Percentiles rank a stretch among this genome's conserved stretches.
Evolutionary conservation across 2,113 vertebrate species (phyloP).

Genomic region (Microcebus jonahi): DNA sequence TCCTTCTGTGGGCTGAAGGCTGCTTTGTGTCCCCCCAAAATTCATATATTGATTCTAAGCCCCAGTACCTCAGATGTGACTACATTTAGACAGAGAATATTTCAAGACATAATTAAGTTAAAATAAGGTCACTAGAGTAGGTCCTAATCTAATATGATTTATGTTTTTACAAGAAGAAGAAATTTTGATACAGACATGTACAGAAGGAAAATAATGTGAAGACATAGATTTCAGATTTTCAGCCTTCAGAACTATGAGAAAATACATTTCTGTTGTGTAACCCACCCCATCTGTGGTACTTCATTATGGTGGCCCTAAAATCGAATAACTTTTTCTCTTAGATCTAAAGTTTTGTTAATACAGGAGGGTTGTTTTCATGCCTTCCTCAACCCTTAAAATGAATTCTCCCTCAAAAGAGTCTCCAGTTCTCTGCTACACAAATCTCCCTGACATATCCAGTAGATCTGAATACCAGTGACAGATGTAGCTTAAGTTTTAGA

Average conservation of each 20-base stretch:
- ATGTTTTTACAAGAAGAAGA: neutral
- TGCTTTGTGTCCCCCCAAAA: neutral
- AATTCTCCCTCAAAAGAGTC: neutral
- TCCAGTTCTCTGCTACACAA: neutral
- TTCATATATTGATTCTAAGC: neutral
- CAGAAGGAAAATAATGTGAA: neutral
- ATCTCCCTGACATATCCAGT: neutral
- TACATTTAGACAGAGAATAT: neutral
- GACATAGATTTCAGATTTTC: neutral
- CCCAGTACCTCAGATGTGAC: neutral
- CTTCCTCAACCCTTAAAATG: neutral
- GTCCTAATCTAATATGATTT: neutral
- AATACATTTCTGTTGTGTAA: neutral
- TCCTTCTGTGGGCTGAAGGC: neutral
- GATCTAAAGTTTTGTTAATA: constrained; percentile 6
- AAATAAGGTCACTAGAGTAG: neutral
- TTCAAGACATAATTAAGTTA: neutral
- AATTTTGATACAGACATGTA: neutral
- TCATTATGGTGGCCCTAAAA: neutral
- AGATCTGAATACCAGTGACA: neutral
- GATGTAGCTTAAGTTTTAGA: neutral
- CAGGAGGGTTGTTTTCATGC: neutral
- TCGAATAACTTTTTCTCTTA: neutral
- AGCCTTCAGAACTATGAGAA: neutral
- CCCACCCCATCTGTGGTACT: neutral